A percentile compares a stretch with the other conserved stretches of the same genome.
Evolutionary conservation across 2,113 vertebrate species (phyloP).

Genomic region (Hepsetus odoe): DNA sequence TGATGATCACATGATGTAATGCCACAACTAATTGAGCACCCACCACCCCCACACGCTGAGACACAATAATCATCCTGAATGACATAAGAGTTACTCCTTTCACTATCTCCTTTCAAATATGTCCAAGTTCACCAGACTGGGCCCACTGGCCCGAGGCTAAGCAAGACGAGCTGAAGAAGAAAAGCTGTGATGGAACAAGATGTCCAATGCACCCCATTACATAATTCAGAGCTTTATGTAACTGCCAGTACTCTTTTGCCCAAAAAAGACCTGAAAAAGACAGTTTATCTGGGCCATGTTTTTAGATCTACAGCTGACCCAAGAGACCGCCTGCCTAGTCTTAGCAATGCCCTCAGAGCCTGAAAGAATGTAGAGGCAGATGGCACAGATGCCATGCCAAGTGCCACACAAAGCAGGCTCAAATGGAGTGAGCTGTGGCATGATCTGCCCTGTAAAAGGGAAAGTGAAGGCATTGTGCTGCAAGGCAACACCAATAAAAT

Average conservation of each 20-base stretch:
- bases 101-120: constrained; percentile 18
- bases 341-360: constrained; percentile 41
- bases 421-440: constrained; percentile 36
- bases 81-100: constrained; percentile 27
- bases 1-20: constrained; percentile 16
- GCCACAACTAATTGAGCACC: not conserved
- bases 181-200: constrained; percentile 14
- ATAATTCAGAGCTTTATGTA: constrained; percentile 41
- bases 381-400: constrained; percentile 51
- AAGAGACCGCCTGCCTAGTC: constrained; percentile 32
- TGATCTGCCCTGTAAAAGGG: constrained; percentile 30
- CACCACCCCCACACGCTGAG: not conserved
- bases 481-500: constrained; percentile 3
- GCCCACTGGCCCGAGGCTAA: not conserved
- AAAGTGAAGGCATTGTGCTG: constrained; percentile 16
- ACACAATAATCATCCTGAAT: constrained; percentile 33
- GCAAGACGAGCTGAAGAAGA: not conserved
- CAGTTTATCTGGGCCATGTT: constrained; percentile 19
- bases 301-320: constrained; percentile 2
- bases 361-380: constrained; percentile 55
- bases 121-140: constrained; percentile 24
- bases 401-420: constrained; percentile 48
- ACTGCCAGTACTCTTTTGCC: not conserved
- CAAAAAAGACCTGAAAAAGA: not conserved
- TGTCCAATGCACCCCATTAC: constrained; percentile 20